A percentile compares a stretch with the other conserved stretches of the same genome.
These are phyloP conservation scores for Misgurnus anguillicaudatus DNA, from an alignment of 2,113 vertebrate genomes.

Conservation along the genomic window DNA sequence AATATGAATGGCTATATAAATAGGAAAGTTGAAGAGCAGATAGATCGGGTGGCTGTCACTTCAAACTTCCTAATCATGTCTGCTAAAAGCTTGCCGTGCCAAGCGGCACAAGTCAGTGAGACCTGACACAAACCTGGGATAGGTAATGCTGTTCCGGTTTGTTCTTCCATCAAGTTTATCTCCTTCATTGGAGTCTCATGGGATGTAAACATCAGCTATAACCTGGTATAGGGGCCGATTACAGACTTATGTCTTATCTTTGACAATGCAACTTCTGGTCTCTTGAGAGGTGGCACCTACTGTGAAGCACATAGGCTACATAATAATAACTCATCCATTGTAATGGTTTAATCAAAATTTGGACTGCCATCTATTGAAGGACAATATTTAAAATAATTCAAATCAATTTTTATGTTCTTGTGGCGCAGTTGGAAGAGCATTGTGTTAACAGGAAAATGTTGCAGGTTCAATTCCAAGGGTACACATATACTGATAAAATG, in stretches of 20 bases:
- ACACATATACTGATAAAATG: too few relatives aligned
- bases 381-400: too few relatives aligned
- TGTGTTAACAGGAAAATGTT: too few relatives aligned
- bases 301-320: slow-evolving; percentile 32
- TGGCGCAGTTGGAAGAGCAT: too few relatives aligned
- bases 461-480: too few relatives aligned
- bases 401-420: too few relatives aligned
- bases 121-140: slow-evolving; percentile 49
- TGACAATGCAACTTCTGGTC: slow-evolving; percentile 29
- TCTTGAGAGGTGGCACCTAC: slow-evolving; percentile 13
- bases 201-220: slow-evolving; percentile 26
- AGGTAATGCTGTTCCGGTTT: slow-evolving; percentile 28
- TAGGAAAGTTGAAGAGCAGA: slow-evolving; percentile 75
- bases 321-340: slow-evolving; percentile 25
- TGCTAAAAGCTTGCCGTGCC: slow-evolving; percentile 63
- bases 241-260: slow-evolving; percentile 27
- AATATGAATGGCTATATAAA: slow-evolving; percentile 79
- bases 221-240: slow-evolving; percentile 36
- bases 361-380: too few relatives aligned
- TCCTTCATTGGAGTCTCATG: slow-evolving; percentile 10
- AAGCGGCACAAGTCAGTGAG: slow-evolving; percentile 51
- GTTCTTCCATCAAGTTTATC: slow-evolving; percentile 28
- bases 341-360: slow-evolving; percentile 5
- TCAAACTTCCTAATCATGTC: slow-evolving; percentile 69
- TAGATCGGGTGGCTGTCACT: slow-evolving; percentile 71